Percentiles rank a stretch among this genome's conserved stretches.
Evolutionary conservation across 2,113 vertebrate species (phyloP).

Genomic region (Alligator sinensis): DNA sequence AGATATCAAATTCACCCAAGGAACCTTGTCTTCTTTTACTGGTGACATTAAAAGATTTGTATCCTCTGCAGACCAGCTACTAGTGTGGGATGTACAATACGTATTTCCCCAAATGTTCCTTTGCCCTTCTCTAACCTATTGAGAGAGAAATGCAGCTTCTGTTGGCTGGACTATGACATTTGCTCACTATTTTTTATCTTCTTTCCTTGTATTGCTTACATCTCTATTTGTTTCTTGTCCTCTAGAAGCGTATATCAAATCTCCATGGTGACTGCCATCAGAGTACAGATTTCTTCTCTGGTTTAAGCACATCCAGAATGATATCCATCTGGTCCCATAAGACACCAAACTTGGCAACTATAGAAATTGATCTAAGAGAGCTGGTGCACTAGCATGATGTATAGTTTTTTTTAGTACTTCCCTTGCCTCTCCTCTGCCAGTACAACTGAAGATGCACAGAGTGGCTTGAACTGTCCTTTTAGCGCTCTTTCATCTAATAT

Average conservation of each 20-base stretch:
- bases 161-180: not conserved
- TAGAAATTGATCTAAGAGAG: not conserved
- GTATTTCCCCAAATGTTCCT: rapidly evolving
- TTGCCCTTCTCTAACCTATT: not conserved
- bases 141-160: not conserved
- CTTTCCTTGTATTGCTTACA: not conserved
- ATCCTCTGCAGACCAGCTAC: not conserved
- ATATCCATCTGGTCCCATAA: not conserved
- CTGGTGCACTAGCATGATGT: not conserved
- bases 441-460: rapidly evolving
- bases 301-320: not conserved
- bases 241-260: not conserved
- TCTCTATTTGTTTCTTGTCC: not conserved
- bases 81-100: not conserved
- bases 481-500: not conserved
- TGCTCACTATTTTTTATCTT: not conserved
- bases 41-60: not conserved
- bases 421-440: not conserved
- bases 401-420: not conserved
- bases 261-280: not conserved
- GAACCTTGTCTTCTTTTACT: not conserved
- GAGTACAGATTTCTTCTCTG: not conserved
- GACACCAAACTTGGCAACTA: rapidly evolving
- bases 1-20: too few relatives aligned
- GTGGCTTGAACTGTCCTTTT: not conserved